These are phyloP conservation scores for Neogobius melanostomus DNA, from an alignment of 2,113 vertebrate genomes.

Conservation along the genomic window DNA sequence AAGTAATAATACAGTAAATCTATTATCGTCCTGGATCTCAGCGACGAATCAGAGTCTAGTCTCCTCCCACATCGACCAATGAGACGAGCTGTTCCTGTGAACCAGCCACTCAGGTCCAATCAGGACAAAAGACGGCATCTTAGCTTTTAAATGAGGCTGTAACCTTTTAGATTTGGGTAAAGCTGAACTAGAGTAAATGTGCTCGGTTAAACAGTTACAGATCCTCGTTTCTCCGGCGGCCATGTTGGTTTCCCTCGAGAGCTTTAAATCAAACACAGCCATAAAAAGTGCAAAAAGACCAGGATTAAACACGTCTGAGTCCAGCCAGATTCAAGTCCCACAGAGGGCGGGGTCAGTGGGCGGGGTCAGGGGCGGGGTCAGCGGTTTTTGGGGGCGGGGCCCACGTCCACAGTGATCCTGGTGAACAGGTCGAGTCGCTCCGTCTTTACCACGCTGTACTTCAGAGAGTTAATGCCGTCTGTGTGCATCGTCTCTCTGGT, in stretches of 20 bases:
- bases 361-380: constrained; percentile 21
- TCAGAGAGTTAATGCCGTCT: constrained; percentile 88
- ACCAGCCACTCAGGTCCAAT: too few relatives aligned
- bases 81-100: too few relatives aligned
- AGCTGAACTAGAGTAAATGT: too few relatives aligned
- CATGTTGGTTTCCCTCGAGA: neutral
- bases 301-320: neutral
- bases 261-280: neutral
- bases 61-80: too few relatives aligned
- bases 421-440: constrained; percentile 85
- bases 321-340: constrained; percentile 5
- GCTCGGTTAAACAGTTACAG: too few relatives aligned
- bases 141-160: too few relatives aligned
- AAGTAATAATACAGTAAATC: too few relatives aligned
- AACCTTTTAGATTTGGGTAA: too few relatives aligned
- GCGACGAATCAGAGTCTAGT: too few relatives aligned
- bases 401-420: constrained; percentile 89
- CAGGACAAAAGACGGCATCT: too few relatives aligned
- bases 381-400: constrained; percentile 62
- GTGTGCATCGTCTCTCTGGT: constrained; percentile 89
- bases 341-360: too few relatives aligned
- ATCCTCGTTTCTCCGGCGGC: neutral
- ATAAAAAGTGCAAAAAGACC: constrained; percentile 11
- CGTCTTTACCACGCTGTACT: constrained; percentile 78
- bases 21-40: too few relatives aligned